Conservation (phyloP, 2,797 vertebrate species). For the Sparidentex hasta region DNA sequence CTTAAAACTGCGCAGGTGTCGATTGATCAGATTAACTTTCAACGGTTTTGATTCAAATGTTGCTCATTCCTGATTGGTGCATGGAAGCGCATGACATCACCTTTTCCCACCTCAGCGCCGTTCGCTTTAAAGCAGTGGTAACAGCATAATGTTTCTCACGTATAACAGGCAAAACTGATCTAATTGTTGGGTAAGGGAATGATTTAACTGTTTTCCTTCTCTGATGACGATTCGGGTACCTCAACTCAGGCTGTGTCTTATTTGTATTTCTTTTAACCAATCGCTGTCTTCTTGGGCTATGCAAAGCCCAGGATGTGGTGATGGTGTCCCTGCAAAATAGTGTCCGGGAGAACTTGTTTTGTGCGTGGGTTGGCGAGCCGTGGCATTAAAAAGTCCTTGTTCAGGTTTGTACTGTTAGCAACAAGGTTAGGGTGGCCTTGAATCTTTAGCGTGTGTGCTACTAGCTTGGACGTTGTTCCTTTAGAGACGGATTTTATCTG, state of each 20-base stretch:
- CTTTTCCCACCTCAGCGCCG: background rate
- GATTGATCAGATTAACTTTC: constrained; percentile 6
- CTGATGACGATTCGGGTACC: background rate
- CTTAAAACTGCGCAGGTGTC: background rate
- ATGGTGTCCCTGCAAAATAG: too few species aligned
- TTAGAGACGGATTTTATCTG: too few species aligned
- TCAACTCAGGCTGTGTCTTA: background rate
- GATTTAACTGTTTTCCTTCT: background rate
- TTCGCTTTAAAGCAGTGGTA: background rate
- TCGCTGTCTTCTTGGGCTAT: too few species aligned
- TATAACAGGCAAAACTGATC: constrained; percentile 5
- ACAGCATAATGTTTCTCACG: background rate
- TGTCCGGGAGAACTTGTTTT: too few species aligned
- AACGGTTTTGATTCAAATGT: background rate
- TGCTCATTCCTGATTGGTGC: background rate
- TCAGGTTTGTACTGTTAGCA: too few species aligned
- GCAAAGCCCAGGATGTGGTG: too few species aligned
- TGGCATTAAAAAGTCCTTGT: too few species aligned
- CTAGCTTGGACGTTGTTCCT: too few species aligned
- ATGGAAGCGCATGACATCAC: background rate
- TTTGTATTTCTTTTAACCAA: too few species aligned
- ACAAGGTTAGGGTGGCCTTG: too few species aligned
- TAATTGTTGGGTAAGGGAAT: background rate
- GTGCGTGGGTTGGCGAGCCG: too few species aligned
- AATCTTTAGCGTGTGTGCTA: too few species aligned